A percentile compares a stretch with the other conserved stretches of the same genome.
These are phyloP conservation scores for Apis dorsata DNA, from an alignment of 1,140 invertebrate genomes.

Conservation along the genomic window DNA sequence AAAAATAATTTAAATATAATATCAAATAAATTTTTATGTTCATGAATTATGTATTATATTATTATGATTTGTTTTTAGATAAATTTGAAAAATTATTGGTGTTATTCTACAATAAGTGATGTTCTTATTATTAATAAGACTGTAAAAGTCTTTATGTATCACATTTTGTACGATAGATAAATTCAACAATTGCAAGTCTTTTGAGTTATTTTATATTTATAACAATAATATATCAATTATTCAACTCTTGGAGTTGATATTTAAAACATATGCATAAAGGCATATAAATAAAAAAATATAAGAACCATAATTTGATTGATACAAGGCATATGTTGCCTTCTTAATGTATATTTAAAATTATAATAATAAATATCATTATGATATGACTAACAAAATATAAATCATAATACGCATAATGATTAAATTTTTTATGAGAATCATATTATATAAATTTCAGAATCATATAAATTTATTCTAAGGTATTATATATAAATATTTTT, in stretches of 20 bases:
- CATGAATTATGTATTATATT: background rate
- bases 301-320: constrained; percentile 15
- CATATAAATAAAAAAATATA: constrained; percentile 45
- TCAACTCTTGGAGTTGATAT: constrained; percentile 59
- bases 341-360: background rate
- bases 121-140: constrained; percentile 43
- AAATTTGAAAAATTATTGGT: constrained; percentile 29
- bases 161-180: constrained; percentile 52
- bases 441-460: background rate
- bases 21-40: background rate
- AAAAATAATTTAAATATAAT: background rate
- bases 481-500: background rate
- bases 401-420: constrained; percentile 44
- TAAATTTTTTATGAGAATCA: background rate
- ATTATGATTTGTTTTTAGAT: background rate
- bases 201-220: constrained; percentile 50
- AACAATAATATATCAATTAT: constrained; percentile 42
- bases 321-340: background rate
- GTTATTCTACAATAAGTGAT: constrained; percentile 58
- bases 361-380: background rate
- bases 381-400: constrained; percentile 39
- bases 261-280: constrained; percentile 23
- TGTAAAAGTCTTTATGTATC: constrained; percentile 56
- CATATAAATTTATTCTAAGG: background rate
- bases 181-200: constrained; percentile 40